These are phyloP conservation scores for Notothenia coriiceps DNA, from an alignment of 2,113 vertebrate genomes.

Conservation along the genomic window DNA sequence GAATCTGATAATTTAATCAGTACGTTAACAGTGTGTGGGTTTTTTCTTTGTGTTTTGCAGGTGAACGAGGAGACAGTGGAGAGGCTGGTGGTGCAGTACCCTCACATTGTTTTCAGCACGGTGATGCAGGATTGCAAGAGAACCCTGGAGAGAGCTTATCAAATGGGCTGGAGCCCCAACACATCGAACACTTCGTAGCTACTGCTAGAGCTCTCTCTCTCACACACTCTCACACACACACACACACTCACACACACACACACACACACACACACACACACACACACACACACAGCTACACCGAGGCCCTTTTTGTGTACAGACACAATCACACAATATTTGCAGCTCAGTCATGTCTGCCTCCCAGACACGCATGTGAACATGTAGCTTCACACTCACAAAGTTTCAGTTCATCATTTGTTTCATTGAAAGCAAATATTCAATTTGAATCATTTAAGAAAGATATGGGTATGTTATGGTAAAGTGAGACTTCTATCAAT, in stretches of 20 bases:
- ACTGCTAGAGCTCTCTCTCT: slow-evolving; percentile 35
- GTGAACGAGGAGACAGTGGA: slow-evolving; percentile 97
- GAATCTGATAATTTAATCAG: neutral
- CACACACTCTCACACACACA: slow-evolving; percentile 14
- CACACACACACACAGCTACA: slow-evolving; percentile 32
- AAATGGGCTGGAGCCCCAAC: slow-evolving; percentile 99
- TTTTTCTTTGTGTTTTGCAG: slow-evolving; percentile 77
- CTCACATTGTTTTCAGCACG: slow-evolving; percentile 98
- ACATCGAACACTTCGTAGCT: slow-evolving; percentile 91
- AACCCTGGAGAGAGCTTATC: slow-evolving; percentile 97
- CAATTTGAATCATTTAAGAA: slow-evolving; percentile 25
- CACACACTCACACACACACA: slow-evolving; percentile 24
- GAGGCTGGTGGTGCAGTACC: slow-evolving; percentile 95
- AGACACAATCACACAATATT: slow-evolving; percentile 44
- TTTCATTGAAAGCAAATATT: slow-evolving; percentile 38
- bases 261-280: slow-evolving; percentile 23
- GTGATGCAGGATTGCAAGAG: slow-evolving; percentile 99
- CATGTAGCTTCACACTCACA: slow-evolving; percentile 50
- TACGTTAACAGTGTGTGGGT: neutral
- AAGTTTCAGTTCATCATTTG: slow-evolving; percentile 16
- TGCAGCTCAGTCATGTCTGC: slow-evolving; percentile 57
- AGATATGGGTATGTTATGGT: slow-evolving; percentile 24
- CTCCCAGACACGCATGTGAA: slow-evolving; percentile 63
- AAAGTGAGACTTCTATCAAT: slow-evolving; percentile 6
- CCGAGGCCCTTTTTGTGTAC: slow-evolving; percentile 43